Evolutionary conservation across 2,113 vertebrate species (phyloP).

Genomic region (Plecturocebus donacophilus): DNA sequence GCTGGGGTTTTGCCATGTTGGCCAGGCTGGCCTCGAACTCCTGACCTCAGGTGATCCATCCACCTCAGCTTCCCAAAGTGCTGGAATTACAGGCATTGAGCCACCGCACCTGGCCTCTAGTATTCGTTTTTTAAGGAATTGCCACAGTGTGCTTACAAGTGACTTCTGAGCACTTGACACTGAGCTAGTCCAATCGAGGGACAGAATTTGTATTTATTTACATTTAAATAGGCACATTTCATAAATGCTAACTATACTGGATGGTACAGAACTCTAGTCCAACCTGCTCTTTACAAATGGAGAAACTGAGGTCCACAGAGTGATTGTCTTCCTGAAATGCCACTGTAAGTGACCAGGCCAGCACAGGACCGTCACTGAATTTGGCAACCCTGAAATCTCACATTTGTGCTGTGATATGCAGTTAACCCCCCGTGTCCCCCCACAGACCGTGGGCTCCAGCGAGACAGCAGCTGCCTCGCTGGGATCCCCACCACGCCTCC

Average conservation of each 20-base stretch:
- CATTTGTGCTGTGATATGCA: fast-evolving
- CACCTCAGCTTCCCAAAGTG: too few species aligned
- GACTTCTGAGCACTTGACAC: background rate
- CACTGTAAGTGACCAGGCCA: background rate
- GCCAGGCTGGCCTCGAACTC: too few species aligned
- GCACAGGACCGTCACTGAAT: fast-evolving
- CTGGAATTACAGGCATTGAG: too few species aligned
- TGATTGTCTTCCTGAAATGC: background rate
- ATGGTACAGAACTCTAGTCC: background rate
- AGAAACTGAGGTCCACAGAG: background rate
- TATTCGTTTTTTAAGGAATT: background rate
- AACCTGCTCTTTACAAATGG: fast-evolving
- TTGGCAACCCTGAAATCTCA: background rate
- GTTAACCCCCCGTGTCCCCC: fast-evolving
- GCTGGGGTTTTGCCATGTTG: too few species aligned
- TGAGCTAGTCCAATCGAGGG: fast-evolving
- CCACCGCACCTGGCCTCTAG: too few species aligned
- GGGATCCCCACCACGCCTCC: fast-evolving
- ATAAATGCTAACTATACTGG: fast-evolving
- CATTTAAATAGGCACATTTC: background rate
- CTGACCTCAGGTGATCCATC: too few species aligned
- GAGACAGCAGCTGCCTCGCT: background rate
- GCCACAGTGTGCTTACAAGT: fast-evolving
- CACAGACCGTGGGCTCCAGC: fast-evolving
- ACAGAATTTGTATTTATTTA: background rate